Conservation (phyloP, 2,888 invertebrate species). For the Cerastis leucographa region DNA sequence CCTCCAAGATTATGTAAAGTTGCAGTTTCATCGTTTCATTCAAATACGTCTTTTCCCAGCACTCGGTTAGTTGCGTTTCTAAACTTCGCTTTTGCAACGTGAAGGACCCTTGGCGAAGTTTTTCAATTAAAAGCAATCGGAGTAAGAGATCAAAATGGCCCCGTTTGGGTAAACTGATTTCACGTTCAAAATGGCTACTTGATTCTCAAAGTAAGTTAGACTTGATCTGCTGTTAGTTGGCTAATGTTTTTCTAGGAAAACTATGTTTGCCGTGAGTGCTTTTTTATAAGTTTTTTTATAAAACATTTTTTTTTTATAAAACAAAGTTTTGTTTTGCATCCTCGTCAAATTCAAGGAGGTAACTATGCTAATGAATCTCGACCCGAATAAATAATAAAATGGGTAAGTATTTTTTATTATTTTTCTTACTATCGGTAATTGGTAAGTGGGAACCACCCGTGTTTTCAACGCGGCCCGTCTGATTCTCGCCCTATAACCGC, state of each 20-base stretch:
- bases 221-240: conserved; percentile 30
- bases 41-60: conserved; percentile 44
- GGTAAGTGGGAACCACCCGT: no score
- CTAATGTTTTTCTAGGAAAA: conserved; percentile 4
- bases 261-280: neutral
- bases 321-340: no score
- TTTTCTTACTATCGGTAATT: no score
- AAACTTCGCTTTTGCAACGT: conserved; percentile 53
- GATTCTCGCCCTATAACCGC: no score
- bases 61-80: conserved; percentile 49
- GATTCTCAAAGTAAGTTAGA: conserved; percentile 39
- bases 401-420: no score
- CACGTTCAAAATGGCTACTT: conserved; percentile 47
- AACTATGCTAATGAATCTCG: no score
- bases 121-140: conserved; percentile 77
- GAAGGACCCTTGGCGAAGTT: conserved; percentile 71
- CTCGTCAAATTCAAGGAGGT: no score
- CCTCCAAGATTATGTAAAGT: conserved; percentile 1
- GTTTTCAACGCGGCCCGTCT: no score
- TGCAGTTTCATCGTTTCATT: conserved; percentile 21
- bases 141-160: conserved; percentile 70
- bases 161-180: conserved; percentile 64
- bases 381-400: no score
- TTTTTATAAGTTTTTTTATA: no score
- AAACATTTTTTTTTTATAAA: no score